A percentile compares a stretch with the other conserved stretches of the same genome.
phyloP scores from a whole-genome alignment of 92 coral and sea anemone genomes.

The Actinostola sp. region DNA sequence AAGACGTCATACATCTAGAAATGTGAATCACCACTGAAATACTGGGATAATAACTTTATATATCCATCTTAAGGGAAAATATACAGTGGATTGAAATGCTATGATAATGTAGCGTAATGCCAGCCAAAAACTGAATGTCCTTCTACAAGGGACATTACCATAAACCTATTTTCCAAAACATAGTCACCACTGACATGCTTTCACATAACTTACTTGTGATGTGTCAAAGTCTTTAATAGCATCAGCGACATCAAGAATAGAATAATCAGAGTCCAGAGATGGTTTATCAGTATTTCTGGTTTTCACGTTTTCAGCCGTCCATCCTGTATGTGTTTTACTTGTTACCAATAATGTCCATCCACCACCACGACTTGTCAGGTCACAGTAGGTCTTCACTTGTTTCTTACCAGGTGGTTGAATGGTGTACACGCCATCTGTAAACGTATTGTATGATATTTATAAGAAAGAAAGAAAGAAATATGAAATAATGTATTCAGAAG shows the following conservation, averaged over 20 bases:
- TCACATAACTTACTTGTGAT: constrained; percentile 25
- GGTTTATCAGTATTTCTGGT: constrained; percentile 29
- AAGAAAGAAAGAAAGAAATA: too few relatives aligned
- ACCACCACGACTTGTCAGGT: constrained; percentile 48
- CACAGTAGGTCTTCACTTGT: constrained; percentile 43
- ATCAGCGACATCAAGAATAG: constrained; percentile 40
- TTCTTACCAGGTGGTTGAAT: constrained; percentile 38
- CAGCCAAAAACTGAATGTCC: background rate
- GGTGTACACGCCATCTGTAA: constrained; percentile 33
- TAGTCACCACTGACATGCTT: background rate
- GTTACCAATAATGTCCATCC: constrained; percentile 55
- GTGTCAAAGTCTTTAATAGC: constrained; percentile 37
- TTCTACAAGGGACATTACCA: background rate
- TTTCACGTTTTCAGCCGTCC: constrained; percentile 46
- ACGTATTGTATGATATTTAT: too few relatives aligned
- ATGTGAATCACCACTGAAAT: too few relatives aligned
- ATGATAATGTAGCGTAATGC: background rate
- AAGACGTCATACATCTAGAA: too few relatives aligned
- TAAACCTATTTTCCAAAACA: background rate
- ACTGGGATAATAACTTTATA: too few relatives aligned
- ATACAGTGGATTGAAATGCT: background rate
- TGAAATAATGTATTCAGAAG: too few relatives aligned
- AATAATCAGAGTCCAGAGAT: constrained; percentile 37
- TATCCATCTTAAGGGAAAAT: too few relatives aligned
- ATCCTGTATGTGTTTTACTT: constrained; percentile 43